Evolutionary conservation across 2,888 invertebrate species (phyloP).

Genomic region (Himalopsyche tibetana): DNA sequence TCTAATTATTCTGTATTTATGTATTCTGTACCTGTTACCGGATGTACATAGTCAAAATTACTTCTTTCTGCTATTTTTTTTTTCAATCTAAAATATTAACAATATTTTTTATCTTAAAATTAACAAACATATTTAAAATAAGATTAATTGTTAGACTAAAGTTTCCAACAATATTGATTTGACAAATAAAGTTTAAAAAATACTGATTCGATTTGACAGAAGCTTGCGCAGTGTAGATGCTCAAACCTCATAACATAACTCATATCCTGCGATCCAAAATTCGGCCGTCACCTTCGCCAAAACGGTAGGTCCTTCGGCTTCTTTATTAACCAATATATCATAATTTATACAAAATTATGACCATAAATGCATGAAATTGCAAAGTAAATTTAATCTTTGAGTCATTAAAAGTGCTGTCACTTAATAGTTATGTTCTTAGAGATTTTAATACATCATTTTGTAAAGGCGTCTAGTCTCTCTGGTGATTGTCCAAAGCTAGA

Average conservation of each 20-base stretch:
- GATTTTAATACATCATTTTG: slow-evolving; percentile 41
- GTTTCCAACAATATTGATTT: not conserved
- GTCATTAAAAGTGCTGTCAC: slow-evolving; percentile 24
- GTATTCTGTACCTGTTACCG: slow-evolving; percentile 26
- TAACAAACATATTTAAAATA: not conserved
- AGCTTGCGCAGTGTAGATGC: slow-evolving; percentile 52
- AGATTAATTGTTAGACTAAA: not conserved
- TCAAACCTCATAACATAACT: slow-evolving; percentile 42
- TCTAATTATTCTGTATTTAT: slow-evolving; percentile 5
- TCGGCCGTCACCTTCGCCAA: slow-evolving; percentile 54
- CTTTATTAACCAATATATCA: slow-evolving; percentile 42
- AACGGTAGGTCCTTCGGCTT: slow-evolving; percentile 50
- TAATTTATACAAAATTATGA: not conserved
- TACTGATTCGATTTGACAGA: slow-evolving; percentile 48
- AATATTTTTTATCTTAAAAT: not conserved
- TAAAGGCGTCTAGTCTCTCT: slow-evolving; percentile 44
- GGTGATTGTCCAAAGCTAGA: slow-evolving; percentile 6
- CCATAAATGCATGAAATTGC: not conserved
- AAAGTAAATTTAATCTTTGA: slow-evolving; percentile 7
- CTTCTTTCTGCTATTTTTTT: no score
- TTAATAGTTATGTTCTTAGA: not conserved
- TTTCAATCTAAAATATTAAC: not conserved
- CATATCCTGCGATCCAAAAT: slow-evolving; percentile 47
- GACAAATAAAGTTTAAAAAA: not conserved
- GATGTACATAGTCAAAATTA: not conserved